Evolutionary conservation across 2,113 vertebrate genomes (phyloP), one percentile per base, ranked within the genome.

Genomic region (Sander lucioperca): DNA sequence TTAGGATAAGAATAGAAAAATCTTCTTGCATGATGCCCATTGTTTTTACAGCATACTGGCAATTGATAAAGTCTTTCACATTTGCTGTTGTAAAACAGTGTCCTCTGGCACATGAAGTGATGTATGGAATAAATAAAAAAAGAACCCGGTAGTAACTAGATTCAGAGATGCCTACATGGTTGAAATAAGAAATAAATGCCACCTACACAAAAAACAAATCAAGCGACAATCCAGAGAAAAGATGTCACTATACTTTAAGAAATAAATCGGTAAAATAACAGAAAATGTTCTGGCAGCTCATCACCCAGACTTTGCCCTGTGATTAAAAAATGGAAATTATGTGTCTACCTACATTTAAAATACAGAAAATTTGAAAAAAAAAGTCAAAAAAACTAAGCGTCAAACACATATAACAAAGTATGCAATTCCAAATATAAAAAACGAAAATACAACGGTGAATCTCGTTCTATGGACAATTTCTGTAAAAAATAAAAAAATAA

Each of bases 141-240:
- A 64, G 36, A 39, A 39, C 10, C 21, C 0, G 39, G 21, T 36
- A 43, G 39, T n/a, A 45, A 45, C 21, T 39, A 45, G 6, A 65
- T 15, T 45, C 8, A 36, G 5, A 12, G 7, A 59, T 43, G n/a
- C n/a, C 15, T 64, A 12, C 30, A 50, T 14, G 65, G 11, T 23
- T 62, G 33, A 70, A 70, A 51, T 59, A 51, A 61, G 16, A 69
- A 51, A 61, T n/a, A 23, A 70, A 53, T 25, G 33, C 18, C 10
- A 15, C 14, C 11, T 21, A 58, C 33, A 16, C 21, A 25, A 43
- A 21, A 30, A 66, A 27, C 12, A 6, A 57, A 19, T 36, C 1
- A n/a, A 63, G 4, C 5, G 12, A 45, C 6, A 15, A 33, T 48
- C 11, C 3, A 21, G 16, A 33, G 18, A 30, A 73, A 47, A 30